phyloP scores from a whole-genome alignment of 2,888 invertebrate species.

The Sycophila texana region DNA sequence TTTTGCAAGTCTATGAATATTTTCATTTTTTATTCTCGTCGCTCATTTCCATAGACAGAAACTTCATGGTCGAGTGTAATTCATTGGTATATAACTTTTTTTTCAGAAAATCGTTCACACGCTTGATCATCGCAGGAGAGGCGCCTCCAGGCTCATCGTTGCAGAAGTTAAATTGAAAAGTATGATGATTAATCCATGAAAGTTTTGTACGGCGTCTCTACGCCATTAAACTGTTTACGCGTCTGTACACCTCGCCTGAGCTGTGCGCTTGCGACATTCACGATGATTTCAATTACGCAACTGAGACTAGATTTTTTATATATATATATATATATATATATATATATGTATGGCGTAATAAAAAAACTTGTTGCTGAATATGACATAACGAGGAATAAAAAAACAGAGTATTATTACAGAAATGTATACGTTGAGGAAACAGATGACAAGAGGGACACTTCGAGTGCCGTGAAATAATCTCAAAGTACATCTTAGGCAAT shows the following conservation, averaged over 20 bases:
- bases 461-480: not conserved
- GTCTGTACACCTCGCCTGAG: not conserved
- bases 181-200: constrained; percentile 22
- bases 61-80: not conserved
- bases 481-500: too few relatives aligned
- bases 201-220: not conserved
- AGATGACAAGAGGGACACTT: not conserved
- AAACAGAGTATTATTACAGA: not conserved
- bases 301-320: constrained; percentile 7
- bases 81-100: not conserved
- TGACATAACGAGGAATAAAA: constrained; percentile 9
- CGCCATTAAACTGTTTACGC: not conserved
- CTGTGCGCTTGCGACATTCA: not conserved
- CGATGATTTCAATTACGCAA: constrained; percentile 28
- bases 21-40: too few relatives aligned
- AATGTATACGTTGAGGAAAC: too few relatives aligned
- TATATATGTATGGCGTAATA: constrained; percentile 11
- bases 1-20: too few relatives aligned
- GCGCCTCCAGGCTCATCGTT: too few relatives aligned
- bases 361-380: constrained; percentile 2
- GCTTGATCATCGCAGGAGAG: too few relatives aligned
- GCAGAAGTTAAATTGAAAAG: constrained; percentile 5
- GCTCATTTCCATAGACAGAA: constrained; percentile 6
- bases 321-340: not conserved
- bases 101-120: not conserved